A percentile compares a stretch with the other conserved stretches of the same genome.
Conservation (phyloP, 1,140 invertebrate species). For the Microvelia longipes region DNA sequence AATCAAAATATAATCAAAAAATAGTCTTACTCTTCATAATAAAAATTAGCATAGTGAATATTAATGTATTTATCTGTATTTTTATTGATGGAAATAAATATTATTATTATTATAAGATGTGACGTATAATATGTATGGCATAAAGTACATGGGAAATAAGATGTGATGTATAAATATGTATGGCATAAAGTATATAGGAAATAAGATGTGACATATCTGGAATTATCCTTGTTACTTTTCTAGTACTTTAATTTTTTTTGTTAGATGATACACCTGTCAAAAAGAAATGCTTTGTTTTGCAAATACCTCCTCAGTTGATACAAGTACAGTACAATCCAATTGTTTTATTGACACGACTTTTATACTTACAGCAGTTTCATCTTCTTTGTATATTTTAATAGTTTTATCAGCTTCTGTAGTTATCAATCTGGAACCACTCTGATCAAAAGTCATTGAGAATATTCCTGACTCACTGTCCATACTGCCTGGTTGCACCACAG, state of each 20-base stretch:
- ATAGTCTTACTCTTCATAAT: too few species aligned
- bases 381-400: constrained; percentile 97
- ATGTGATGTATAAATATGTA: not conserved
- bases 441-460: constrained; percentile 88
- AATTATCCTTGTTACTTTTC: not conserved
- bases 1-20: too few species aligned
- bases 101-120: too few species aligned
- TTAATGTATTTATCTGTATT: too few species aligned
- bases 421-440: constrained; percentile 80
- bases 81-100: too few species aligned
- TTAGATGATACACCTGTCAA: not conserved
- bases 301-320: not conserved
- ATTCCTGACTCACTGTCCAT: constrained; percentile 98
- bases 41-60: too few species aligned
- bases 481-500: constrained; percentile 93
- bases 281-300: not conserved
- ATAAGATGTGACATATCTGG: not conserved
- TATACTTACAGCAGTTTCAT: constrained; percentile 66
- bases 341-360: not conserved
- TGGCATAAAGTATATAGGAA: not conserved
- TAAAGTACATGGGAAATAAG: too few species aligned
- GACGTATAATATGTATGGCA: too few species aligned
- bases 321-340: not conserved
- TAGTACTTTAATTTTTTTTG: not conserved
- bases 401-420: constrained; percentile 98